Evolutionary conservation across 1,140 invertebrate genomes (phyloP), one percentile per base, ranked within the genome.

Genomic region (Steinernema feltiae): DNA sequence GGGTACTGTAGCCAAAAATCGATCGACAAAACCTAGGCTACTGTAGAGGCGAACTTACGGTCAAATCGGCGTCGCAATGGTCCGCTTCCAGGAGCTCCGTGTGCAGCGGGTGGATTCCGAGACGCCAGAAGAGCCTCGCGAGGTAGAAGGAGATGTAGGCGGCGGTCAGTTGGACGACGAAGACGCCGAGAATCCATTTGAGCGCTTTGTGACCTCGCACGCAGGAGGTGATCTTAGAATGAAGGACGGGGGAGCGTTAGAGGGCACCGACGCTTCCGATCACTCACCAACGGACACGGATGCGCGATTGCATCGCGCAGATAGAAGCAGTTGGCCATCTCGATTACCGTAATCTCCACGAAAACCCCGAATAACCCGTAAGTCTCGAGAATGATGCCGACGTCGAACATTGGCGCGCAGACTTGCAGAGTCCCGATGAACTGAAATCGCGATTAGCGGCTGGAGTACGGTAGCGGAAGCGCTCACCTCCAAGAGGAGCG

Each of bases 321-420:
- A 29, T 73, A 70, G 46, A 72, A 80, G 30, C 78, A 79, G 71
- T 80, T 80, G 12, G 78, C 78, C 53, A 80, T 30, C 53, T 80
- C 79, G 48, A 80, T 77, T 48, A 80, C 75, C 1, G 78, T 80
- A 53, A 80, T 80, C 69, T 80, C 79, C 3, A 80, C 27, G 48
- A 80, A 80, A 15, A 80, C 79, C 17, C 79, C 79, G 27, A 71
- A 74, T 7, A 80, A 29, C 12, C 79, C 79, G 30, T 80, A 80
- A 32, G 72, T 78, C 1, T 80, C 79, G 32, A 76, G 29, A 46
- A 80, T 70, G 17, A 76, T 79, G 0, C 78, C 79, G 18, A 80
- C 79, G 71, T 80, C 79, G 46, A 80, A 80, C 78, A 80, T 80
- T 1, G 79, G 79, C 29, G 80, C 74, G 72, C 79, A 80, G 70